A percentile compares a stretch with the other conserved stretches of the same genome.
Conservation (phyloP, 2,797 vertebrate species). For the Alca torda region DNA sequence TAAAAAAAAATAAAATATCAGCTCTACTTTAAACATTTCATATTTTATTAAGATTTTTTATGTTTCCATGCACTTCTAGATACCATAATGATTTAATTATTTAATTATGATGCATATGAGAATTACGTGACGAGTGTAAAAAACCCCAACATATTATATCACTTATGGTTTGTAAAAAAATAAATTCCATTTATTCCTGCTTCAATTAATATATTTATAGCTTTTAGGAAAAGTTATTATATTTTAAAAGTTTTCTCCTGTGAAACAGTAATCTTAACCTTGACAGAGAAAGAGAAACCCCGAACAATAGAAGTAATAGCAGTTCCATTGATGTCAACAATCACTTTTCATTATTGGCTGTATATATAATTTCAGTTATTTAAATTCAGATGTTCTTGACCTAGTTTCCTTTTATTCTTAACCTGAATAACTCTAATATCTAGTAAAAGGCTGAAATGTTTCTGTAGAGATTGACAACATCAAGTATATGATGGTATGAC, state of each 20-base stretch:
- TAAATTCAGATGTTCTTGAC: constrained; percentile 9
- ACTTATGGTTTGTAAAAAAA: not conserved
- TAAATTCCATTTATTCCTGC: not conserved
- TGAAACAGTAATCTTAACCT: not conserved
- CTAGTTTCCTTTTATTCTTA: not conserved
- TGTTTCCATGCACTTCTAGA: not conserved
- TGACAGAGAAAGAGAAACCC: not conserved
- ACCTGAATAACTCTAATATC: not conserved
- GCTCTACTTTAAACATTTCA: not conserved
- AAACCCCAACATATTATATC: rapidly evolving
- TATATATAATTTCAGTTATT: not conserved
- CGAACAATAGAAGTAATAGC: not conserved
- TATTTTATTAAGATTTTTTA: not conserved
- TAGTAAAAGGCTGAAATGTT: not conserved
- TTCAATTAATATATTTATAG: not conserved
- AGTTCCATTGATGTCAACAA: not conserved
- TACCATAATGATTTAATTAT: not conserved
- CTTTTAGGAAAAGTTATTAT: not conserved
- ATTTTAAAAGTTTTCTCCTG: not conserved
- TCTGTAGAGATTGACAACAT: not conserved
- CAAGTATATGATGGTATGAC: not conserved
- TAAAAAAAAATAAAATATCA: not conserved
- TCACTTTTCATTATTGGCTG: not conserved
- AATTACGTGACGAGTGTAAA: not conserved
- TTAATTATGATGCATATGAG: not conserved